Base-by-base conservation (phyloP, 2,113 vertebrate genomes). In the Eira barbara region DNA sequence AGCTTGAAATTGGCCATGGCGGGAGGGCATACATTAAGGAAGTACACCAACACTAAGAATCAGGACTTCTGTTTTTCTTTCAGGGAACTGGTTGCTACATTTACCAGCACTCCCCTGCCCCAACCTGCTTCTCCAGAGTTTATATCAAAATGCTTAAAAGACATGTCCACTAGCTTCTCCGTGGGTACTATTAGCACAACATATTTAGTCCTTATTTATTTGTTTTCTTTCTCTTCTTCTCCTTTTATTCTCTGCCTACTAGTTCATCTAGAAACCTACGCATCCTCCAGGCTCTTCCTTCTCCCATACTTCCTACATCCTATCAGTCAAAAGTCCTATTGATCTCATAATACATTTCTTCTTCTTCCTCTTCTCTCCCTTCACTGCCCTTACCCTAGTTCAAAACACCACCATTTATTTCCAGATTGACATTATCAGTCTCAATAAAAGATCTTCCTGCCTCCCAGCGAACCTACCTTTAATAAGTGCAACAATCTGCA, bases 81-180 rank as follows among this genome's bases (percentile, higher is more conserved):
- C 63, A 7, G 71, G 2, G 0, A 14, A 6, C 0, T 36, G 7
- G 23, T 57, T 23, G 45, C 47, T 67, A n/a, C 27, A 2, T 8
- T 76, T 6, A 7, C 34, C 57, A 57, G 31, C 61, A 59, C 2
- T 25, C 36, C 34, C 47, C 12, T 65, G 15, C 39, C 39, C 29
- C 27, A 36, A 39, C 23, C 47, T 27, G 59, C 23, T 23, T 31
- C 76, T 42, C 57, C 47, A 11, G 34, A 71, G 34, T 9, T 65
- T 39, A 3, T 0, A 8, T 42, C 21, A 23, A 55, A 31, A 25
- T 57, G 55, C 36, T 34, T 45, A 8, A 45, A 89, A 10, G 45
- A 36, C 3, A 9, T 18, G 6, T 36, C 29, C 17, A 4, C 23
- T 36, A 47, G 76, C 18, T 36, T 12, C 27, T 45, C 36, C 4